Base-by-base conservation (phyloP, 2,113 vertebrate genomes). In the Phocoena phocoena region DNA sequence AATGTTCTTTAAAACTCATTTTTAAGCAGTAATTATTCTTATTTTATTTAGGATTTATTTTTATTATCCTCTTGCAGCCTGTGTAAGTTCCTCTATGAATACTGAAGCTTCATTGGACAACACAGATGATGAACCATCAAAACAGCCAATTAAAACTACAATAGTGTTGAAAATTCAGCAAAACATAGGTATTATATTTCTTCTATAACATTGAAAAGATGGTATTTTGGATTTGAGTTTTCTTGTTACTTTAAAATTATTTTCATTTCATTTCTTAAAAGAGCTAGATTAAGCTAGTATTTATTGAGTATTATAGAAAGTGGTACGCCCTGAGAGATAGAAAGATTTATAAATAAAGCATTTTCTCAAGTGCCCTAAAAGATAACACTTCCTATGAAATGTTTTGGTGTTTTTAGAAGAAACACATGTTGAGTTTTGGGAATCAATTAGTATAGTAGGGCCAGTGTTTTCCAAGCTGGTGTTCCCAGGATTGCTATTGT, bases 131-230 rank as follows among this genome's bases (percentile, higher is more conserved):
- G 91, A 93, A 23, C 95, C 95, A 63, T 95, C 94, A 83, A 96
- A 97, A 50, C 97, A 98, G 77, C 80, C 98, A 95, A 97, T 97
- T 47, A 98, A 98, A 98, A 93, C 97, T 95, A 93, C 90, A 0
- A 0, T 98, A 70, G 53, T 98, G 47, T 36, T 97, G 97, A 99
- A 98, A 96, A 96, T 99, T 82, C 98, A 98, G 53, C 99, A 99
- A 97, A 99, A 99, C 70, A 98, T 98, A 97, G 99, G 99, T 99
- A 98, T 26, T 98, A 97, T 96, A 38, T 20, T 86, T 96, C 28
- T n/a, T 95, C 86, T 95, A 0, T 88, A 90, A 92, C 36, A 58
- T 36, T 70, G 55, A 90, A 93, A 83, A 97, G 41, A 70, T 50
- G 28, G 6, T 83, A 74, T 63, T 80, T 86, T 90, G 41, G 28